Base-by-base conservation (phyloP, 53 echinoderm and acorn worm genomes). In the Stichopus horrens region DNA sequence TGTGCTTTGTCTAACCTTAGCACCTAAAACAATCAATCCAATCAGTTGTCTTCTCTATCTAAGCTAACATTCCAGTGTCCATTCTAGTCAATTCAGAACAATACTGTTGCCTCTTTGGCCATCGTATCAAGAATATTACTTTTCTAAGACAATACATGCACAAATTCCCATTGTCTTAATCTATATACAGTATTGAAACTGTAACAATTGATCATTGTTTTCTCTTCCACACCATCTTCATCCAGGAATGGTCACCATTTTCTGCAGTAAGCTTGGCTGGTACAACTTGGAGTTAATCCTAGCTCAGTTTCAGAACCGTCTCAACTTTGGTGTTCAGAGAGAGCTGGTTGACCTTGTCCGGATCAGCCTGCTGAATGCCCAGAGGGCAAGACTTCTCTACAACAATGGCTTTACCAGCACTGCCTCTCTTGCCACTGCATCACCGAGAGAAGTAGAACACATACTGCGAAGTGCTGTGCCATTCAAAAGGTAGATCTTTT, bases 251-350 rank as follows among this genome's bases (percentile, higher is more conserved):
- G 99, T 99, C 86, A 99, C 99, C 4, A 89, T 94, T 4, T 99
- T 99, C 91, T 99, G 95, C 80, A 94, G 86, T 84, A 92, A 94
- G 58, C 91, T 99, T 0, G 99, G 99, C 87, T 99, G 99, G 99
- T 90, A 89, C 90, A 99, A 99, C 91, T 83, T 99, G 83, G 99
- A 99, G 89, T 89, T 99, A 37, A 94, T 99, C 73, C 78, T 99
- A 23, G 90, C 94, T 54, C 99, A 99, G 86, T 99, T 92, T 85
- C 95, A 99, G 91, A 94, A 88, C 83, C 90, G 99, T 14, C 93
- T 99, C 76, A 96, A 94, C 93, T 99, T 99, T 94, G 99, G 99
- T 16, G 88, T 99, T 73, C 99, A 99, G 89, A 89, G 99, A 52
- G 99, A 99, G 75, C 91, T 99, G 76, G 94, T 94, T 73, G 99